These are phyloP conservation scores for Escarpia spicata DNA, from an alignment of 2,888 invertebrate genomes.

Conservation along the genomic window DNA sequence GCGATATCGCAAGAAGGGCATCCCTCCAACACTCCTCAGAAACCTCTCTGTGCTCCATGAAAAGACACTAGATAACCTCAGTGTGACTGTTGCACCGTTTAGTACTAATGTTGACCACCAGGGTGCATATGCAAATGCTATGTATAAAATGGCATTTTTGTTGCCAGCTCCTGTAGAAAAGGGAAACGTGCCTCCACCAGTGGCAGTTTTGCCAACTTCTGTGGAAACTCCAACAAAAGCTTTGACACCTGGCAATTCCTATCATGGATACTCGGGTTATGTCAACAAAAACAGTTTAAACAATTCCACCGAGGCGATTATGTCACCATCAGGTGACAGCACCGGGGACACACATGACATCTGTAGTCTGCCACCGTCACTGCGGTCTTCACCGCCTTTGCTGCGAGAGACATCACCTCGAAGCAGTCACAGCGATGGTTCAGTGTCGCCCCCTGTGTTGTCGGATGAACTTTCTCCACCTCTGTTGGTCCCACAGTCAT, in stretches of 20 bases:
- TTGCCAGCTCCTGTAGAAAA: conserved; percentile 54
- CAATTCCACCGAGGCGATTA: neutral
- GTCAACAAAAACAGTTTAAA: neutral
- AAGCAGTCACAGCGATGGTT: neutral
- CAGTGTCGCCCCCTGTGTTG: neutral
- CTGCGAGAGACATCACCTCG: neutral
- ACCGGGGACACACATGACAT: neutral
- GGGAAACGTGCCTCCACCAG: conserved; percentile 51
- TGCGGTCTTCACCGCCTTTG: neutral
- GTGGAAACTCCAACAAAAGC: neutral
- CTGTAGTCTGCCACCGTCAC: neutral
- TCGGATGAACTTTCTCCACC: neutral
- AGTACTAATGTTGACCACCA: conserved; percentile 42
- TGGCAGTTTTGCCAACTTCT: conserved; percentile 49
- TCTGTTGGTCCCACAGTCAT: neutral
- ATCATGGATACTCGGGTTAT: neutral
- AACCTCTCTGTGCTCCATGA: conserved; percentile 56
- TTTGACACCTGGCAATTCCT: neutral
- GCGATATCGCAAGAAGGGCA: conserved; percentile 21
- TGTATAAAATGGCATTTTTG: conserved; percentile 54
- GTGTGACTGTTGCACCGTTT: conserved; percentile 40
- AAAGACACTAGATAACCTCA: conserved; percentile 57
- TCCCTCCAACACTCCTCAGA: conserved; percentile 47
- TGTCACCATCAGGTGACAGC: neutral
- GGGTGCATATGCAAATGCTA: conserved; percentile 49